Base-by-base conservation (phyloP, 2,797 vertebrate species). In the Anguilla megastoma region DNA sequence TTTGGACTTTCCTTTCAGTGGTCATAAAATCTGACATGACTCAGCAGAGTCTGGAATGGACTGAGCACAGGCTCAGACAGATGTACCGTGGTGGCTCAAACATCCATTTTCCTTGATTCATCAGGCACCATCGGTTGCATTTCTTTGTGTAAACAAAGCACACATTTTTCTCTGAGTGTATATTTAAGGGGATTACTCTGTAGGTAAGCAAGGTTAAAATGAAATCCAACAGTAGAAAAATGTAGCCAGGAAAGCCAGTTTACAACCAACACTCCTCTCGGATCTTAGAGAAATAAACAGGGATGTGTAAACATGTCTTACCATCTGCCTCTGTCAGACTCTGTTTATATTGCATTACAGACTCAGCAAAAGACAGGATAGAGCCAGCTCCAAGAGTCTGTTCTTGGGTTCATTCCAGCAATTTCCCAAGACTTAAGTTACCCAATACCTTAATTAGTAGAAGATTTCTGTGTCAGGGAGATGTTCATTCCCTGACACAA, bases 281-380 rank as follows among this genome's bases (percentile, higher is more conserved):
- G n/a, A 84, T 56, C 83, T 56, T 84, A 30, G 50, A 84, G 21
- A 82, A 82, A 50, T 33, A 76, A 41, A 76, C 33, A 27, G 74
- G 41, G 74, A 33, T 8, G 74, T 41, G 33, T 33, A 76, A 36
- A 41, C 36, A 21, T 2, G 5, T n/a, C 79, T 82, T 9, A 50
- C 79, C 79, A 82, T 82, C 79, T 80, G 76, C 76, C 76, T 80
- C 41, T 82, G 41, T 50, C 79, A 82, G 79, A 82, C 33, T 76
- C 74, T 82, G 45, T 48, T 48, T 82, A 50, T 18, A 82, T 50
- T 45, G 24, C 45, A 48, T 50, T 50, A 82, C 79, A n/a, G 45
- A 82, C 24, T 50, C 79, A 82, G 45, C 18, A 50, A 50, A 21
- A 9, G 79, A 74, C 74, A 41, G 16, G 33, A 18, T n/a, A 10